These are phyloP conservation scores for Hipparchia semele DNA, from an alignment of 2,888 invertebrate species.

Conservation along the genomic window DNA sequence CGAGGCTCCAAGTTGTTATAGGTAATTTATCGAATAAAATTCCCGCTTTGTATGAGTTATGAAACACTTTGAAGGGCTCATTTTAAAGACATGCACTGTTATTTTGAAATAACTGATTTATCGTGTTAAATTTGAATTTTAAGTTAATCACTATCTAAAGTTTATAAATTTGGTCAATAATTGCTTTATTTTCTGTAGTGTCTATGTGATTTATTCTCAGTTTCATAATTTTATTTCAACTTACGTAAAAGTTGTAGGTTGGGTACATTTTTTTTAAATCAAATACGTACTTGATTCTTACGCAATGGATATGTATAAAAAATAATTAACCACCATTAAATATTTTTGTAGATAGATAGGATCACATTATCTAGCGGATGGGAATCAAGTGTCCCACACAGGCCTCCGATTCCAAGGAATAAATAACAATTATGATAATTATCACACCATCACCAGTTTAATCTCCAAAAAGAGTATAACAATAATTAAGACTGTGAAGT, in stretches of 20 bases:
- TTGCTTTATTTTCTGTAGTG: background rate
- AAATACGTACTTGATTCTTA: background rate
- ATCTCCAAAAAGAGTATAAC: conserved; percentile 63
- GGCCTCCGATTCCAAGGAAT: conserved; percentile 56
- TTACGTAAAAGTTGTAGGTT: background rate
- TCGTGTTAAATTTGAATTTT: background rate
- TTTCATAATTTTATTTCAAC: background rate
- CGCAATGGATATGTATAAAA: background rate
- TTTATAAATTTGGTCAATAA: background rate
- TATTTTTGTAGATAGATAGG: conserved; percentile 36
- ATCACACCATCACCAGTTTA: conserved; percentile 64
- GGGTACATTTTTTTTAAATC: background rate
- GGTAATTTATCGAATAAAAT: conserved; percentile 41
- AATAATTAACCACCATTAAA: conserved; percentile 36
- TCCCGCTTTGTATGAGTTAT: conserved; percentile 27
- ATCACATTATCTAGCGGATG: conserved; percentile 25
- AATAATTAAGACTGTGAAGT: conserved; percentile 74
- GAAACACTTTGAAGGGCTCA: conserved; percentile 21
- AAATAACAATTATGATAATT: conserved; percentile 74
- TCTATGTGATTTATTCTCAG: conserved; percentile 4
- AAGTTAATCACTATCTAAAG: background rate
- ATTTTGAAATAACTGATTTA: conserved; percentile 13
- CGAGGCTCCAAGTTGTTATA: conserved; percentile 32
- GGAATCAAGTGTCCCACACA: conserved; percentile 46
- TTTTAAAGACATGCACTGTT: conserved; percentile 29